Evolutionary conservation across 2,888 invertebrate species (phyloP).

Genomic region (Erannis defoliaria): DNA sequence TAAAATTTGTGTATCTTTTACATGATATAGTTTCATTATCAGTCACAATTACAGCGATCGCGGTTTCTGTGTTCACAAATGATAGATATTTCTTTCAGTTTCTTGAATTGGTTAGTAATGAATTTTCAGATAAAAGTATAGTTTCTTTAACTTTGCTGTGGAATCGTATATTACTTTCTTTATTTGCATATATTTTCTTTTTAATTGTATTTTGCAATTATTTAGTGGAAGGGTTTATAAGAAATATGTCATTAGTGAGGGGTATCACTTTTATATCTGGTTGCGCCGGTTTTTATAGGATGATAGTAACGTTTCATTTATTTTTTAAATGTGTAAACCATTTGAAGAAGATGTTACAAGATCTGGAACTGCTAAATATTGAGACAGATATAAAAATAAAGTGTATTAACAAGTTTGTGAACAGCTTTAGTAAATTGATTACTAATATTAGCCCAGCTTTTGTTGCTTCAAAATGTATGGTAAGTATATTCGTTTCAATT

Average conservation of each 20-base stretch:
- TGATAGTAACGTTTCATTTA: constrained; percentile 2
- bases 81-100: background rate
- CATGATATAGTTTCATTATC: too few relatives aligned
- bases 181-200: background rate
- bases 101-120: too few relatives aligned
- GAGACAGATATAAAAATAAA: background rate
- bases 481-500: background rate
- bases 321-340: background rate
- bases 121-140: background rate
- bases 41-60: too few relatives aligned
- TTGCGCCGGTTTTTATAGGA: background rate
- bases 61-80: background rate
- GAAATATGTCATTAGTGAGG: background rate
- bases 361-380: background rate
- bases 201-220: background rate
- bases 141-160: background rate
- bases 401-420: background rate
- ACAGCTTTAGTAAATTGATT: background rate
- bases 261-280: background rate
- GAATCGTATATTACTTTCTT: background rate
- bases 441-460: background rate
- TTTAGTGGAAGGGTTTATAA: background rate
- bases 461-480: background rate
- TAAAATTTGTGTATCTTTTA: background rate
- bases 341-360: background rate